Conservation (phyloP, 2,888 invertebrate species). For the Sphaerophoria taeniata region DNA sequence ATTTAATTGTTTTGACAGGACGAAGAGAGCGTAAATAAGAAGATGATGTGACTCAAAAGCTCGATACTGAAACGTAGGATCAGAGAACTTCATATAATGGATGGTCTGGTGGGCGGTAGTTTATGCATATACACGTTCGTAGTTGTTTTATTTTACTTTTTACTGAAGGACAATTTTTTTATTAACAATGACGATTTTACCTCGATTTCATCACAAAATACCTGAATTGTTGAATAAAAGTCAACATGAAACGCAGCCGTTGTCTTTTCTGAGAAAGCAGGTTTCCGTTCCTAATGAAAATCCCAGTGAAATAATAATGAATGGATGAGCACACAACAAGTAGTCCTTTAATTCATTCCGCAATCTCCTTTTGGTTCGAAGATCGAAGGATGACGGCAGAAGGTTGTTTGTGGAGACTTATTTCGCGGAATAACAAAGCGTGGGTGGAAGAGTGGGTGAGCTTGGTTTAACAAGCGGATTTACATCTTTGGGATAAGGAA, state of each 20-base stretch:
- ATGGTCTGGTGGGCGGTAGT: too few relatives aligned
- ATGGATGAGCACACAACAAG: constrained; percentile 37
- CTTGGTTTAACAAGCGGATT: too few relatives aligned
- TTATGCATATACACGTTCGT: not conserved
- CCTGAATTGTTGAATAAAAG: constrained; percentile 5
- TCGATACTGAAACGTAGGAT: constrained; percentile 3
- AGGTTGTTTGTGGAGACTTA: too few relatives aligned
- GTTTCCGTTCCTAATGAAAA: not conserved
- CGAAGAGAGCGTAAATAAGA: not conserved
- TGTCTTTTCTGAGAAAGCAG: not conserved
- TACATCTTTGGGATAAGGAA: too few relatives aligned
- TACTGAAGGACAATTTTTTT: not conserved
- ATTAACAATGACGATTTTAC: not conserved
- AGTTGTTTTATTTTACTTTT: not conserved
- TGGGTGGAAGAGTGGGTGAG: too few relatives aligned
- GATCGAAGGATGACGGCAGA: too few relatives aligned
- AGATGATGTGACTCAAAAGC: not conserved
- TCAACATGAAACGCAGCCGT: not conserved
- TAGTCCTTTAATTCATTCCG: constrained; percentile 41
- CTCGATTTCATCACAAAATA: constrained; percentile 16
- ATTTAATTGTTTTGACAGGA: constrained; percentile 32
- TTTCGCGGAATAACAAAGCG: too few relatives aligned
- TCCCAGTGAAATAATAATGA: not conserved
- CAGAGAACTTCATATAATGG: constrained; percentile 7
- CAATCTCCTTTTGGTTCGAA: not conserved